Base-by-base conservation (phyloP, 1,140 invertebrate genomes). In the Apocrypta bakeri region DNA sequence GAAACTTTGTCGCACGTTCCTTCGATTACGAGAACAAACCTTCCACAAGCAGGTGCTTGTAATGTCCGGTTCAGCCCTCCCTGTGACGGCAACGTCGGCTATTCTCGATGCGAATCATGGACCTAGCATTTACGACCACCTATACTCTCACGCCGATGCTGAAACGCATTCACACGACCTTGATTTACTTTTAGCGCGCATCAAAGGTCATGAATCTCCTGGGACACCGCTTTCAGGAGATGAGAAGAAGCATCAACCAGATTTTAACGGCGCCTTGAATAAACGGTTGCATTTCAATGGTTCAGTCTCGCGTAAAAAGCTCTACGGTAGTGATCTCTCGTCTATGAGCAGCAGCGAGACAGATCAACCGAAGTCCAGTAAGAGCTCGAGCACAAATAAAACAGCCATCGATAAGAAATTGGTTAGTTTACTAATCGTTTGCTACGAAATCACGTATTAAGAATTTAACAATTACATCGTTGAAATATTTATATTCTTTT, bases 51-150 rank as follows among this genome's bases (percentile, higher is more conserved):
- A 98, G 93, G 93, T 94, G 4, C 88, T 96, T 40, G 6, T 84
- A 27, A n/a, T 77, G 27, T 66, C 69, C 7, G 87, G 89, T 88
- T 93, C 92, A 88, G 91, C 87, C 78, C 93, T 85, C 48, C 90
- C 87, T 79, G 92, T 93, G 7, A 90, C 93, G 21, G 95, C 96
- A 71, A 90, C 94, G 40, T 92, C 94, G 33, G 96, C 97, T 11
- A 95, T 98, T 8, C 92, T 96, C 73, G 95, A 97, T 87, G 97
- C 97, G 0, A 98, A 98, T 90, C 96, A 97, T 89, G 97, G 97
- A 0, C 96, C 96, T 31, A 96, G 96, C 29, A 96, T 98, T 68
- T 98, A 98, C 87, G 97, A 98, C 90, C 94, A 95, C 79, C 91
- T 97, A 40, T 98, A 97, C 89, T 96, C 96, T 1, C 95, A 96